Percentiles rank a stretch among this genome's conserved stretches.
Conservation (phyloP, 2,888 invertebrate genomes). For the Apodemia arnacis region DNA sequence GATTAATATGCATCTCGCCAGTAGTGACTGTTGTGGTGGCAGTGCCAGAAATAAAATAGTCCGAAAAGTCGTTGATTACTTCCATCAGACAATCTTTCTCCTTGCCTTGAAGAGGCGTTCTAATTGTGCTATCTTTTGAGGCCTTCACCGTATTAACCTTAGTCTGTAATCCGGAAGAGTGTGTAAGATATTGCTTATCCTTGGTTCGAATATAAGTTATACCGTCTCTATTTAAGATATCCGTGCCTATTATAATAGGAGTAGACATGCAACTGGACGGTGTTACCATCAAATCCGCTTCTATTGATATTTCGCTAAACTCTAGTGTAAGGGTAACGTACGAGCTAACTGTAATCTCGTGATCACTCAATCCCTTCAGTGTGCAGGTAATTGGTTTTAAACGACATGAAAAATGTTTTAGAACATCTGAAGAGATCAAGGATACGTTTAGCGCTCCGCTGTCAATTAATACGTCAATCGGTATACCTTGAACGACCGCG, state of each 20-base stretch:
- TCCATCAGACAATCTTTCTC: neutral
- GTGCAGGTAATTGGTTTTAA: constrained; percentile 30
- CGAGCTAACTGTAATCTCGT: constrained; percentile 19
- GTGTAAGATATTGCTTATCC: constrained; percentile 7
- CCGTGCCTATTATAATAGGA: constrained; percentile 23
- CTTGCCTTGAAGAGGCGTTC: neutral
- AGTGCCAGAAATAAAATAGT: constrained; percentile 2
- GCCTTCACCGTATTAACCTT: neutral
- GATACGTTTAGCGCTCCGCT: constrained; percentile 71
- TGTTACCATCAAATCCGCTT: constrained; percentile 11
- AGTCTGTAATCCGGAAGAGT: neutral
- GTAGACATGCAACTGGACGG: neutral
- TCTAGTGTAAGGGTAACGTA: constrained; percentile 58
- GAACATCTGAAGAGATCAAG: constrained; percentile 50
- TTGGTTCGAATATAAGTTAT: constrained; percentile 13
- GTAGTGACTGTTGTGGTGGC: constrained; percentile 18
- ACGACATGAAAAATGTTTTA: constrained; percentile 52
- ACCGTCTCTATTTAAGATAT: constrained; percentile 1
- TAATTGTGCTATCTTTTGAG: neutral
- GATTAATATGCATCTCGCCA: constrained; percentile 16
- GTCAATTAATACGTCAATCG: constrained; percentile 76
- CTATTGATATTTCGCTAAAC: constrained; percentile 28
- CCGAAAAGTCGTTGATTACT: neutral
- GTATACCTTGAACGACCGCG: constrained; percentile 36
- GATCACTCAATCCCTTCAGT: constrained; percentile 49